A percentile compares a stretch with the other conserved stretches of the same genome.
These are phyloP conservation scores for Eupithecia pulchellata DNA, from an alignment of 2,888 invertebrate genomes.

Conservation along the genomic window DNA sequence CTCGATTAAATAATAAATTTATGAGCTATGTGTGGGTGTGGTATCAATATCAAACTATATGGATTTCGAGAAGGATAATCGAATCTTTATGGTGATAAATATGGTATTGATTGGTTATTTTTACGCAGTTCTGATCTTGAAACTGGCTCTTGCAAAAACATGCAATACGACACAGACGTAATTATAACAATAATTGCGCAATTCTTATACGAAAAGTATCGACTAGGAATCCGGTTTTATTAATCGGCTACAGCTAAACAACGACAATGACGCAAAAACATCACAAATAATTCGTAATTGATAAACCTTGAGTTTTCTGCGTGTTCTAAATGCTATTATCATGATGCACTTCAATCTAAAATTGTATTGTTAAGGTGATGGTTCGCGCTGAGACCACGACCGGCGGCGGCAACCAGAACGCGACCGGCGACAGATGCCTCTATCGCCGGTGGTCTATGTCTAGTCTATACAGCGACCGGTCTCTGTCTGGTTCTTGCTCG, in stretches of 20 bases:
- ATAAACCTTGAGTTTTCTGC: conserved; percentile 11
- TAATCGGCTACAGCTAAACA: background rate
- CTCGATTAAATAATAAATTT: background rate
- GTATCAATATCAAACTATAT: too few species aligned
- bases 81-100: too few species aligned
- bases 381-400: background rate
- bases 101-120: too few species aligned
- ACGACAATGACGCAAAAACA: background rate
- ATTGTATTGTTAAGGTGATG: background rate
- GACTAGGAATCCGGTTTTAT: background rate
- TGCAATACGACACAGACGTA: too few species aligned
- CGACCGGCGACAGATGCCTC: background rate
- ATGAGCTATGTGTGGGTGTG: too few species aligned
- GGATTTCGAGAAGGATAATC: too few species aligned
- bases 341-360: conserved; percentile 5
- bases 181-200: too few species aligned
- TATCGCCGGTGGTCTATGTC: background rate
- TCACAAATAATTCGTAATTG: background rate
- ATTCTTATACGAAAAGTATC: too few species aligned
- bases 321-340: conserved; percentile 5
- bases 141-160: too few species aligned
- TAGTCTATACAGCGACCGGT: too few species aligned
- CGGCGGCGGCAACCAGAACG: background rate
- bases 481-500: background rate
- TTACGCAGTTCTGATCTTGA: too few species aligned